phyloP scores from a whole-genome alignment of 1,140 invertebrate species.

The Amphibalanus amphitrite region DNA sequence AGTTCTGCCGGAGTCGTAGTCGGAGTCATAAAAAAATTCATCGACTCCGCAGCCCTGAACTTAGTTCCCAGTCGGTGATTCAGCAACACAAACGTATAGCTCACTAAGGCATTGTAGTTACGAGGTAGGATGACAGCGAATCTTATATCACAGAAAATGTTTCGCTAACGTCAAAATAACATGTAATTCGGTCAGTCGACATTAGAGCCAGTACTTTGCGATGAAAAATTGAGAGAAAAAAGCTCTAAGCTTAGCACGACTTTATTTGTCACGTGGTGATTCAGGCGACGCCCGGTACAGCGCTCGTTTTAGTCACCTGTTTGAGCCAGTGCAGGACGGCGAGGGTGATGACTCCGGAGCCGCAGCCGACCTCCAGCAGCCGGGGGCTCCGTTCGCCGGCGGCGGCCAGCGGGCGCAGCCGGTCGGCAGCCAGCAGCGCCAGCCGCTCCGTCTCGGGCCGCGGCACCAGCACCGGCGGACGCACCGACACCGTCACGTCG shows the following conservation, averaged over 20 bases:
- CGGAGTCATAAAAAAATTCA: too few species aligned
- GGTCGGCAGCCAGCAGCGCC: conserved; percentile 30
- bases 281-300: neutral
- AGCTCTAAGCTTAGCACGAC: neutral
- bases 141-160: too few species aligned
- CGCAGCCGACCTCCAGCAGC: conserved; percentile 47
- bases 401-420: conserved; percentile 7
- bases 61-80: too few species aligned
- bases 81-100: too few species aligned
- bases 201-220: too few species aligned
- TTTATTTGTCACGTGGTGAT: too few species aligned
- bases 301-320: conserved; percentile 24
- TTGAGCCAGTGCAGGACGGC: conserved; percentile 35
- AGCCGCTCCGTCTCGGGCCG: conserved; percentile 52
- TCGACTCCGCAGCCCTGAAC: too few species aligned
- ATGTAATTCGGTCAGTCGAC: neutral
- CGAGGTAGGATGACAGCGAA: too few species aligned
- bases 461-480: conserved; percentile 51
- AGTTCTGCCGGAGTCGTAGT: too few species aligned
- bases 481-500: conserved; percentile 41
- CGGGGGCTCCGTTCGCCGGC: conserved; percentile 16
- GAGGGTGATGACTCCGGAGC: conserved; percentile 46
- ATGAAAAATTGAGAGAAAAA: neutral
- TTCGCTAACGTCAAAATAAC: too few species aligned
- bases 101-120: too few species aligned